A percentile compares a stretch with the other conserved stretches of the same genome.
Evolutionary conservation across 1,140 invertebrate genomes (phyloP).

Genomic region (Zelostemma sp.): DNA sequence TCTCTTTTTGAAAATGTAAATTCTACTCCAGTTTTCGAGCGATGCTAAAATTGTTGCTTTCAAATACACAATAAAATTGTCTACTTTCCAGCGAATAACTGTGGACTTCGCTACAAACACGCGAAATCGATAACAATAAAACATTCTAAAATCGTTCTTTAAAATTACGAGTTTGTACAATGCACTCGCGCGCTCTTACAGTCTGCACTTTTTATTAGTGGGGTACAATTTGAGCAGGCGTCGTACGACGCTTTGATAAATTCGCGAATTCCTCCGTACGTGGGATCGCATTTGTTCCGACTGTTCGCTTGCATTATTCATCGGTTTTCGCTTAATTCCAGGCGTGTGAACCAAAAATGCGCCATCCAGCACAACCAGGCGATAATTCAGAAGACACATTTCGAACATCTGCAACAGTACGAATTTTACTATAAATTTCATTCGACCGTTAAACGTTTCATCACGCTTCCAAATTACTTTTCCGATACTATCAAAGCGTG

Average conservation of each 20-base stretch:
- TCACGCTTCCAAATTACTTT: constrained; percentile 13
- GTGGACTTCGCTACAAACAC: no score
- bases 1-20: no score
- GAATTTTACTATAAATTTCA: constrained; percentile 6
- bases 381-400: constrained; percentile 82
- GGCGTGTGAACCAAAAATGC: constrained; percentile 85
- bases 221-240: constrained; percentile 72
- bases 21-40: no score
- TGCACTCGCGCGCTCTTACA: constrained; percentile 41
- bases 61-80: no score
- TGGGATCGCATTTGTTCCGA: constrained; percentile 66
- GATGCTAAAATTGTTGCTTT: no score
- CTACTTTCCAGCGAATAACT: no score
- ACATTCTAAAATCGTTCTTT: no score
- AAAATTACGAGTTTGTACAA: constrained; percentile 6
- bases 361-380: constrained; percentile 81
- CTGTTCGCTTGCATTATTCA: constrained; percentile 48
- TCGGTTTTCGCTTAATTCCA: constrained; percentile 73
- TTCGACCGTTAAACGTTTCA: background rate
- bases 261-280: constrained; percentile 73
- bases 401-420: constrained; percentile 78
- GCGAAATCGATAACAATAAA: no score
- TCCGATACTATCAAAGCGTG: no score
- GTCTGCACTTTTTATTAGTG: constrained; percentile 72
- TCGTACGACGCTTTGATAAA: constrained; percentile 75